These are phyloP conservation scores for Kryphioiulus occultus DNA, from an alignment of 2,888 invertebrate species.

Conservation along the genomic window DNA sequence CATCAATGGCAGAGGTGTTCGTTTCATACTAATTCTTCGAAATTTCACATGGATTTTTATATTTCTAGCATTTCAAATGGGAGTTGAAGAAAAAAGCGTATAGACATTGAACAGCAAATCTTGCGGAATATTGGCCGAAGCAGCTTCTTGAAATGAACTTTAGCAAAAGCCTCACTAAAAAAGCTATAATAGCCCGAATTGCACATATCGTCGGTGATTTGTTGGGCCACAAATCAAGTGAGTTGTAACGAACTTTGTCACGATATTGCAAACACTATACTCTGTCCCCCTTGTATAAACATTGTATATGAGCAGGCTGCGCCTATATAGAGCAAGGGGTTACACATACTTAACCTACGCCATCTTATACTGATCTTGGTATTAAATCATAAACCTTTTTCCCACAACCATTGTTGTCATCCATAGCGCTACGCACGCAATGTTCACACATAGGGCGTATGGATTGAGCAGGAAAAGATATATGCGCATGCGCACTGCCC, in stretches of 20 bases:
- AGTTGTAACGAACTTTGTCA: slow-evolving; percentile 46
- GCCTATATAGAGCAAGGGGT: not conserved
- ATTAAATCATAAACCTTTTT: slow-evolving; percentile 39
- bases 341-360: slow-evolving; percentile 36
- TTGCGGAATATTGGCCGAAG: slow-evolving; percentile 12
- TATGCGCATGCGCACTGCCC: not conserved
- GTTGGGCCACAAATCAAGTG: slow-evolving; percentile 47
- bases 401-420: not conserved
- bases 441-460: not conserved
- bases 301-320: slow-evolving; percentile 8
- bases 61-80: not conserved
- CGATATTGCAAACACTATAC: slow-evolving; percentile 41
- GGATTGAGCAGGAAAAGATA: not conserved
- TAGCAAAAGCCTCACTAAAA: slow-evolving; percentile 42
- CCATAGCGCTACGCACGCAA: not conserved
- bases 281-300: not conserved
- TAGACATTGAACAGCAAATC: slow-evolving; percentile 19
- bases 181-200: slow-evolving; percentile 47
- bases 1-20: not conserved
- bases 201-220: slow-evolving; percentile 47
- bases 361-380: slow-evolving; percentile 30
- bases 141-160: slow-evolving; percentile 46
- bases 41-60: not conserved
- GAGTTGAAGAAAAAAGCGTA: not conserved
- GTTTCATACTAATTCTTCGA: not conserved